Percentiles rank a stretch among this genome's conserved stretches.
These are phyloP conservation scores for Drosophila subpulchrella DNA, from an alignment of 1,140 invertebrate genomes.

Conservation along the genomic window DNA sequence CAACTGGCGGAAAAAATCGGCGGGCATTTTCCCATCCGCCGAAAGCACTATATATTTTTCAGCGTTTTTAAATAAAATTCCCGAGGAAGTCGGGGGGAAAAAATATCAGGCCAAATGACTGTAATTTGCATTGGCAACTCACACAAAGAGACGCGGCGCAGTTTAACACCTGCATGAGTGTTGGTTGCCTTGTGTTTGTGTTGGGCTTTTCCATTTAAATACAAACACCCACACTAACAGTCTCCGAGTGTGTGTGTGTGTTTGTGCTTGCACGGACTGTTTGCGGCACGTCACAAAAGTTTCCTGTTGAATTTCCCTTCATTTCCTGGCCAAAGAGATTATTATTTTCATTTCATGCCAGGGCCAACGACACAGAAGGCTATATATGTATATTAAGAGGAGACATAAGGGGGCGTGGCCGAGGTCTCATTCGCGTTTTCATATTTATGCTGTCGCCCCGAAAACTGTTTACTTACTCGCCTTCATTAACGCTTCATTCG, in stretches of 20 bases:
- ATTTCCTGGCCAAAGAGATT: constrained; percentile 79
- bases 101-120: constrained; percentile 48
- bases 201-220: constrained; percentile 61
- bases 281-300: constrained; percentile 79
- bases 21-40: constrained; percentile 7
- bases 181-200: constrained; percentile 21
- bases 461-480: constrained; percentile 63
- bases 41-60: constrained; percentile 29
- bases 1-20: constrained; percentile 9
- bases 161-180: constrained; percentile 57
- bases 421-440: constrained; percentile 39
- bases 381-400: constrained; percentile 11
- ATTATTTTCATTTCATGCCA: constrained; percentile 77
- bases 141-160: constrained; percentile 30
- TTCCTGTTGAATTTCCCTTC: constrained; percentile 82
- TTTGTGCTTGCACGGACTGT: constrained; percentile 63
- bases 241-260: constrained; percentile 1
- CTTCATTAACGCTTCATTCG: constrained; percentile 78
- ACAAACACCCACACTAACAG: constrained; percentile 21
- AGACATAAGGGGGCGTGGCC: constrained; percentile 14
- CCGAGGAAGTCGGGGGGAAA: constrained; percentile 10
- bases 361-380: constrained; percentile 54
- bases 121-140: constrained; percentile 57
- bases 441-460: constrained; percentile 56
- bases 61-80: constrained; percentile 46